phyloP scores from a whole-genome alignment of 2,888 invertebrate species.

The Amblyjoppa proteus region DNA sequence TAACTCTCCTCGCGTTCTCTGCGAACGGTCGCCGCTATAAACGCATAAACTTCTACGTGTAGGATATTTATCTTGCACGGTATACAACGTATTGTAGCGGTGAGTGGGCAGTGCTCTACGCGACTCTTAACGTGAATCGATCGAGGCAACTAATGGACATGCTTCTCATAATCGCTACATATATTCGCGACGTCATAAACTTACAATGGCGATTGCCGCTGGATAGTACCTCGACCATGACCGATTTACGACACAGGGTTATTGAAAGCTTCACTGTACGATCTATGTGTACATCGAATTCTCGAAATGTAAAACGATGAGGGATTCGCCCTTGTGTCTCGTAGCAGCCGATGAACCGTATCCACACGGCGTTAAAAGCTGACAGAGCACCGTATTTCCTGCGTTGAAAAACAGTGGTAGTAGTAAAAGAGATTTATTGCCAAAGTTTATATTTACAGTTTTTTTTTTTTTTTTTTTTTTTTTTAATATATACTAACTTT shows the following conservation, averaged over 20 bases:
- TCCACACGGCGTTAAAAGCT: neutral
- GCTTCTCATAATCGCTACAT: slow-evolving; percentile 44
- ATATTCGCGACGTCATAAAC: slow-evolving; percentile 36
- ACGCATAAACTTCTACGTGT: neutral
- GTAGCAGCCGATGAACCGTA: neutral
- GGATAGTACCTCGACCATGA: slow-evolving; percentile 58
- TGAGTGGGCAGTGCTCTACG: neutral
- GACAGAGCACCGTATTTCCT: neutral
- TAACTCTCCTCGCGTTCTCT: slow-evolving; percentile 15
- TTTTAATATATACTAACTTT: too few relatives aligned
- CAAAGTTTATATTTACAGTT: too few relatives aligned
- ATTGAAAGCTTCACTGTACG: slow-evolving; percentile 51
- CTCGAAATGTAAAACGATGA: neutral
- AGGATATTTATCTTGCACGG: neutral
- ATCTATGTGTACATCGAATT: slow-evolving; percentile 5
- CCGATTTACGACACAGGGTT: slow-evolving; percentile 58
- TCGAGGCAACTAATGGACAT: slow-evolving; percentile 58
- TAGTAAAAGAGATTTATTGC: too few relatives aligned
- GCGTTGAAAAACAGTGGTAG: neutral
- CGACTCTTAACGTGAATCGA: slow-evolving; percentile 23
- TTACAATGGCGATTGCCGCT: slow-evolving; percentile 45
- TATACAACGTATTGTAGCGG: neutral
- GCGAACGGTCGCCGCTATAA: neutral
- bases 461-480: too few relatives aligned
- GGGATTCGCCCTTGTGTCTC: neutral